Evolutionary conservation across 2,888 invertebrate genomes (phyloP).

Genomic region (Sabatieria punctata): DNA sequence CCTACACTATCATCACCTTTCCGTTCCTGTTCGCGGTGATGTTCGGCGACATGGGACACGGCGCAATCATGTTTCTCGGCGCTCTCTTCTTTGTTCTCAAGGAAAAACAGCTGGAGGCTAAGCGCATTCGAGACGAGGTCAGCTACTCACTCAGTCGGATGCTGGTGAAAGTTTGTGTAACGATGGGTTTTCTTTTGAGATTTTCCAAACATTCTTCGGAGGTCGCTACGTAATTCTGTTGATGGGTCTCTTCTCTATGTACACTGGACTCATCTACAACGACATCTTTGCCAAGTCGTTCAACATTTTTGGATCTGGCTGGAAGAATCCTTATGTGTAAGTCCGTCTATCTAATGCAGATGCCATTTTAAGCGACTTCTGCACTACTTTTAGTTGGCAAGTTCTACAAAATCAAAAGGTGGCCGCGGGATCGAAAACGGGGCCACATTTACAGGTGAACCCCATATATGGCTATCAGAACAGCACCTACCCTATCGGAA

Average conservation of each 20-base stretch:
- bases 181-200: no score
- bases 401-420: neutral
- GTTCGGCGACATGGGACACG: conserved; percentile 98
- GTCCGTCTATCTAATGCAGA: neutral
- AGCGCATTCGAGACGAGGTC: conserved; percentile 27
- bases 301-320: conserved; percentile 81
- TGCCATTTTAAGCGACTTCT: no score
- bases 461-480: conserved; percentile 17
- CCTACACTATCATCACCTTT: conserved; percentile 89
- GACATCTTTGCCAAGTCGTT: conserved; percentile 89
- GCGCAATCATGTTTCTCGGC: conserved; percentile 70
- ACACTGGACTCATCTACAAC: conserved; percentile 93
- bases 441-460: conserved; percentile 11
- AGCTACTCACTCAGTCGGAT: conserved; percentile 10
- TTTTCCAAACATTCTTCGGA: conserved; percentile 92
- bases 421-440: neutral
- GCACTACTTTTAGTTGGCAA: neutral
- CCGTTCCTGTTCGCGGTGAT: conserved; percentile 94
- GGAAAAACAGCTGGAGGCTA: conserved; percentile 57
- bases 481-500: conserved; percentile 66
- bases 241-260: conserved; percentile 94
- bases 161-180: no score
- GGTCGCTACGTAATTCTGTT: conserved; percentile 90
- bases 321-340: conserved; percentile 39
- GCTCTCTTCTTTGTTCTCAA: conserved; percentile 85